Percentiles rank a stretch among this genome's conserved stretches.
Conservation (phyloP, 2,888 invertebrate species). For the Drosophila nr. fundita region DNA sequence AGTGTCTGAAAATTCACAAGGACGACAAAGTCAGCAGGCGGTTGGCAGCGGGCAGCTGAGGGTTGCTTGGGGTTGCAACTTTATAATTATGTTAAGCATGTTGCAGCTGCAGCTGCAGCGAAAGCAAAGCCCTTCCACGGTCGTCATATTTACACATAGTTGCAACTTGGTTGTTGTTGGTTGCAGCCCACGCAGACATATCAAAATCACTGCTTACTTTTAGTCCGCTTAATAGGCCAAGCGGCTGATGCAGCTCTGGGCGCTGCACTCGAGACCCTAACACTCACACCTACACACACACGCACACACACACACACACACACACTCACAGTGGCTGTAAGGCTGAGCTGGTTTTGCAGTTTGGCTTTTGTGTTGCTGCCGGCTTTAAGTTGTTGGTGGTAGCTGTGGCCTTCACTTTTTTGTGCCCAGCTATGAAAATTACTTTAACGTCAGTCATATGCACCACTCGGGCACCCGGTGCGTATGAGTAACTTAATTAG, state of each 20-base stretch:
- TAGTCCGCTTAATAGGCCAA: constrained; percentile 74
- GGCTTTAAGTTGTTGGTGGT: constrained; percentile 60
- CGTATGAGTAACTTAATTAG: constrained; percentile 81
- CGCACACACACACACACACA: constrained; percentile 1
- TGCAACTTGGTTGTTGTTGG: constrained; percentile 48
- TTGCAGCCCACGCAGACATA: constrained; percentile 18
- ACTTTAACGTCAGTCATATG: constrained; percentile 79
- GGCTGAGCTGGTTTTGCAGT: constrained; percentile 59
- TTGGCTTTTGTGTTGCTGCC: constrained; percentile 67
- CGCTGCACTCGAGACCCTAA: constrained; percentile 34
- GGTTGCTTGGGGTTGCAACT: constrained; percentile 52
- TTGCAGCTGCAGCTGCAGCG: constrained; percentile 47
- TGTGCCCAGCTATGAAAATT: constrained; percentile 66
- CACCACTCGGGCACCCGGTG: constrained; percentile 65
- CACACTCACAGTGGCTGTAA: constrained; percentile 14
- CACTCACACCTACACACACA: constrained; percentile 6
- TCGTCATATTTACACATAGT: constrained; percentile 35
- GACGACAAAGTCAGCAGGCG: constrained; percentile 72
- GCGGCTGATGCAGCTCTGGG: constrained; percentile 58
- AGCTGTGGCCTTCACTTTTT: constrained; percentile 61
- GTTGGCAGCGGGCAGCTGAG: neutral
- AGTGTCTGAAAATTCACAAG: constrained; percentile 79
- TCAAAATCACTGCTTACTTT: constrained; percentile 51
- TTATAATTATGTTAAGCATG: constrained; percentile 81
- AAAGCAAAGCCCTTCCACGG: constrained; percentile 23